Evolutionary conservation across 2,797 vertebrate species (phyloP), one percentile per base, ranked within the genome.

Genomic region (Sternotherus odoratus): DNA sequence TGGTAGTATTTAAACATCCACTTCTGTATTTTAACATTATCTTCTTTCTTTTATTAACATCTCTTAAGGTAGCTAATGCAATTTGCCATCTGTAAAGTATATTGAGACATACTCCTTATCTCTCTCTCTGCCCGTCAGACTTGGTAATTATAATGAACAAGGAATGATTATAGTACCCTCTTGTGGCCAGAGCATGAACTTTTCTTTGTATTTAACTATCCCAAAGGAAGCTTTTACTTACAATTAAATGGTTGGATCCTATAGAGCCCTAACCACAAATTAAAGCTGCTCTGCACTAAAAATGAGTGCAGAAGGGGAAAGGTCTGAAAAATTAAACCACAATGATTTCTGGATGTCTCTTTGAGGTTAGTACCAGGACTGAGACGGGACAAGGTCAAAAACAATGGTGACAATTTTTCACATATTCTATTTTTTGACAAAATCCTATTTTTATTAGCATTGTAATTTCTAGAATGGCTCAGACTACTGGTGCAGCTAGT

Each of bases 201-300:
- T 81, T 5, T 57, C 1, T 8, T 11, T 49, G 5, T 26, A 8
- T 2, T 57, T 36, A 33, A 28, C 51, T 1, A 24, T 1, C 2
- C 2, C 2, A 0, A 6, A 4, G 9, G 1, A 5, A 10, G 66
- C 4, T 11, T 26, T 24, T 33, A 1, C 11, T 56, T 26, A 28
- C 8, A 5, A 39, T 30, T 12, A 69, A 69, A 69, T 39, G 66
- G 28, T 28, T 75, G 21, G 21, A 9, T 48, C 15, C 1, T 2
- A 24, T 3, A 0, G 16, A 46, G 80, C 24, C 50, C 0, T 28
- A 43, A 36, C 33, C 50, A 75, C 43, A 48, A 26, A 74, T 46
- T 28, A 46, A 74, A 46, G 43, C 12, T 30, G 4, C 39, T 75
- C 12, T 75, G 43, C 12, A 43, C 23, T 43, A 24, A 46, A 23